Evolutionary conservation across 1,140 invertebrate genomes (phyloP).

Genomic region (Penaeus indicus): DNA sequence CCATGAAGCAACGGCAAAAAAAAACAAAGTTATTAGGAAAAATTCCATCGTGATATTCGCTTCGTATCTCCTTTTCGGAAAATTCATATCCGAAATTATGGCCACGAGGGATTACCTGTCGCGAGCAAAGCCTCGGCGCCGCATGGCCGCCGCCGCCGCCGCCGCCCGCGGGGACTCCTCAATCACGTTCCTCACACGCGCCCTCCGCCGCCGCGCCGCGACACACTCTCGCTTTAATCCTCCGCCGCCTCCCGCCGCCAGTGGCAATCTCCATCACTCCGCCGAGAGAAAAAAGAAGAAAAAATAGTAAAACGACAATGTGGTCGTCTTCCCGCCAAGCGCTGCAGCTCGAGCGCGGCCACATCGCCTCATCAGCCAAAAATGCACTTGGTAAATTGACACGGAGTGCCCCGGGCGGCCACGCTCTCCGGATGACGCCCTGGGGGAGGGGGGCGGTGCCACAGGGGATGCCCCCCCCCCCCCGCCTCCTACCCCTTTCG

Average conservation of each 20-base stretch:
- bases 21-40: slow-evolving; percentile 19
- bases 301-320: no score
- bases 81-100: slow-evolving; percentile 17
- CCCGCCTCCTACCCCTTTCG: no score
- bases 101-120: not conserved
- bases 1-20: not conserved
- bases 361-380: slow-evolving; percentile 15
- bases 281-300: not conserved
- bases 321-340: no score
- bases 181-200: no score
- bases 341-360: not conserved
- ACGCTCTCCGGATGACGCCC: no score
- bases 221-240: not conserved
- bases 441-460: no score
- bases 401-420: not conserved
- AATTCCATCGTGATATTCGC: slow-evolving; percentile 8
- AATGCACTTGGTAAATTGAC: slow-evolving; percentile 27
- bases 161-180: no score
- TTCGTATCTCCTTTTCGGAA: not conserved
- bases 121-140: slow-evolving; percentile 4
- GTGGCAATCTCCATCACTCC: not conserved
- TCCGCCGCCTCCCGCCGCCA: not conserved
- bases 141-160: not conserved
- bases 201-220: not conserved
- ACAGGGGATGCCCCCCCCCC: no score